Percentiles rank a stretch among this genome's conserved stretches.
Evolutionary conservation across 2,797 vertebrate genomes (phyloP).

Genomic region (Syngnathus acus): DNA sequence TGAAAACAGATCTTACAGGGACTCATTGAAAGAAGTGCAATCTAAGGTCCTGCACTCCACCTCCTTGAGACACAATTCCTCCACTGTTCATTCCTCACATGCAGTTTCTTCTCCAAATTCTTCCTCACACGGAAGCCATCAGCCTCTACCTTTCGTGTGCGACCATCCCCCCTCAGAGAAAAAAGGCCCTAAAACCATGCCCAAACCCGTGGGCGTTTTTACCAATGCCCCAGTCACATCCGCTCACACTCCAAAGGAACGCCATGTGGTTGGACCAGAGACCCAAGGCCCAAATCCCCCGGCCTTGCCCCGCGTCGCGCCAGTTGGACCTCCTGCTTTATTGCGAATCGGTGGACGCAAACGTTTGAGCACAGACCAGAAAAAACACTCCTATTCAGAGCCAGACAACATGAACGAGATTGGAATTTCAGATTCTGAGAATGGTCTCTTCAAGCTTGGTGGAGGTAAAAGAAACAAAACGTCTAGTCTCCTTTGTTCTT

Average conservation of each 20-base stretch:
- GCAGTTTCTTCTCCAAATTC: conserved; percentile 13
- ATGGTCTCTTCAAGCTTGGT: conserved; percentile 49
- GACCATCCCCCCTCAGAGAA: conserved; percentile 66
- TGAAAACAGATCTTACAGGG: conserved; percentile 57
- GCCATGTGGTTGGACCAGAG: conserved; percentile 73
- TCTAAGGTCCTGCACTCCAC: conserved; percentile 82
- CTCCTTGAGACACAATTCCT: conserved; percentile 62
- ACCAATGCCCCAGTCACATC: conserved; percentile 39
- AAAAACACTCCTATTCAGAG: conserved; percentile 90
- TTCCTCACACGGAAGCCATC: conserved; percentile 20
- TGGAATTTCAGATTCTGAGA: conserved; percentile 73
- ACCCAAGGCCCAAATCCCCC: conserved; percentile 36
- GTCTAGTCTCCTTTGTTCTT: background rate
- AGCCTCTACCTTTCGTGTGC: conserved; percentile 27
- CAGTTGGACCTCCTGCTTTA: conserved; percentile 51
- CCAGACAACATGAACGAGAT: conserved; percentile 91
- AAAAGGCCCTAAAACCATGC: conserved; percentile 69
- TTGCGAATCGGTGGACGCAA: conserved; percentile 79
- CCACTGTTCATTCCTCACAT: conserved; percentile 70
- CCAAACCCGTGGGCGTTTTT: conserved; percentile 52
- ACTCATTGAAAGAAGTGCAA: conserved; percentile 85
- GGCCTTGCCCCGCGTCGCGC: conserved; percentile 52
- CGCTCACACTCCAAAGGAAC: conserved; percentile 81
- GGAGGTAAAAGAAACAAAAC: conserved; percentile 41
- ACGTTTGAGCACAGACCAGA: conserved; percentile 82